These are phyloP conservation scores for Helogale parvula DNA, from an alignment of 2,113 vertebrate species.

Conservation along the genomic window DNA sequence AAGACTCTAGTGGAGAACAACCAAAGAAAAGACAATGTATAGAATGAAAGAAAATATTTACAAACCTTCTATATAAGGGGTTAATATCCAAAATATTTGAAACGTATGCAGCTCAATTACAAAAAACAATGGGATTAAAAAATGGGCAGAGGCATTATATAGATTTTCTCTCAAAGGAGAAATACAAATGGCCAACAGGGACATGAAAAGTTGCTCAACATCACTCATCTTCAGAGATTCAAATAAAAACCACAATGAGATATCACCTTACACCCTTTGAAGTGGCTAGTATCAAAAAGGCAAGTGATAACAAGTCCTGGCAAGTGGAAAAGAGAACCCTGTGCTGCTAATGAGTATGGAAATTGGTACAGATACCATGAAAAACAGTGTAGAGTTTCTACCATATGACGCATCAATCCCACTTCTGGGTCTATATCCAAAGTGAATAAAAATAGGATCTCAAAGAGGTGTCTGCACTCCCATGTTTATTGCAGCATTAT, in stretches of 20 bases:
- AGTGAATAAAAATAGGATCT: background rate
- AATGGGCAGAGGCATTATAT: background rate
- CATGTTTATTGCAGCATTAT: background rate
- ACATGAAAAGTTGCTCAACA: no score
- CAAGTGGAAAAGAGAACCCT: background rate
- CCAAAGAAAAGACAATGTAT: background rate
- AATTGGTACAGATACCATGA: background rate
- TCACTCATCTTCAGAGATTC: background rate
- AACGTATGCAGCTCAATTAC: background rate
- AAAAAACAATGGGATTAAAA: background rate
- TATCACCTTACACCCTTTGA: background rate
- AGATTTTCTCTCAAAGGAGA: background rate
- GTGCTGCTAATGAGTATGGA: background rate
- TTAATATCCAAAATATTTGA: background rate
- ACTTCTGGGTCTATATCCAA: background rate
- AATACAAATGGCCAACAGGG: background rate
- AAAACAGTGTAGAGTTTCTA: background rate
- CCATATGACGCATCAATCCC: background rate
- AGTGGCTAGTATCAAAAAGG: background rate
- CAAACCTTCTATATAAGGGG: background rate
- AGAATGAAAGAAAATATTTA: background rate
- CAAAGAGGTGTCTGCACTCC: background rate
- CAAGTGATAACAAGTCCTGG: background rate
- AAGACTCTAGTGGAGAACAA: background rate
- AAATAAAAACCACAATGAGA: background rate